Percentiles rank a stretch among this genome's conserved stretches.
Evolutionary conservation across 1,140 invertebrate genomes (phyloP).

Genomic region (Megalonaias nervosa): DNA sequence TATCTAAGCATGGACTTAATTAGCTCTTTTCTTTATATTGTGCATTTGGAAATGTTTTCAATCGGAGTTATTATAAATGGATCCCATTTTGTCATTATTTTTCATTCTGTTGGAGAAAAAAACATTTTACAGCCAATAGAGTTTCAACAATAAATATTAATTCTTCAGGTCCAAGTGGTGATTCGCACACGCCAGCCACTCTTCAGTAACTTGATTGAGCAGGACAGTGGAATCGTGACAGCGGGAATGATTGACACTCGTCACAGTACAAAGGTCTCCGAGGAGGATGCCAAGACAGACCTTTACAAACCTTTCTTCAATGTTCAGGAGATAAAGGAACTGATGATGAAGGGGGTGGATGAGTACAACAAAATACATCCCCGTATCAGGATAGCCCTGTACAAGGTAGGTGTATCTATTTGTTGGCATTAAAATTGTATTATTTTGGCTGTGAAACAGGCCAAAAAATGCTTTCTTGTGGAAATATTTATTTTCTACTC

Average conservation of each 20-base stretch:
- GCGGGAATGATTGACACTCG: conserved; percentile 63
- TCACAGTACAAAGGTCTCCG: conserved; percentile 54
- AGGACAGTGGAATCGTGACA: conserved; percentile 69
- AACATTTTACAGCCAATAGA: too few relatives aligned
- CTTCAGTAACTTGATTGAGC: conserved; percentile 69
- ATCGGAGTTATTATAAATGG: neutral
- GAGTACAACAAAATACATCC: conserved; percentile 70
- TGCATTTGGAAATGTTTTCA: neutral
- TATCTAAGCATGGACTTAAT: too few relatives aligned
- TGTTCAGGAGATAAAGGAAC: conserved; percentile 48
- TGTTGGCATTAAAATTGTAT: neutral
- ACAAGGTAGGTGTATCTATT: conserved; percentile 52
- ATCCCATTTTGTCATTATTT: conserved; percentile 5
- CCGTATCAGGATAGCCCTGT: conserved; percentile 64
- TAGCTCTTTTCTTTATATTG: too few relatives aligned
- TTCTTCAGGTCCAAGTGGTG: conserved; percentile 58
- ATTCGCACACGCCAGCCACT: conserved; percentile 50
- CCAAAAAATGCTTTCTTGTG: neutral
- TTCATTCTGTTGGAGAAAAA: neutral
- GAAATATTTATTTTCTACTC: neutral
- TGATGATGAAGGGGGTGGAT: conserved; percentile 66
- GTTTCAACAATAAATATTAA: neutral
- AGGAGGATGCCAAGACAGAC: conserved; percentile 65
- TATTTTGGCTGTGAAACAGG: conserved; percentile 4
- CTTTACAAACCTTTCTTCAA: conserved; percentile 57